These are phyloP conservation scores for Balearica regulorum DNA, from an alignment of 2,797 vertebrate genomes.

Conservation along the genomic window DNA sequence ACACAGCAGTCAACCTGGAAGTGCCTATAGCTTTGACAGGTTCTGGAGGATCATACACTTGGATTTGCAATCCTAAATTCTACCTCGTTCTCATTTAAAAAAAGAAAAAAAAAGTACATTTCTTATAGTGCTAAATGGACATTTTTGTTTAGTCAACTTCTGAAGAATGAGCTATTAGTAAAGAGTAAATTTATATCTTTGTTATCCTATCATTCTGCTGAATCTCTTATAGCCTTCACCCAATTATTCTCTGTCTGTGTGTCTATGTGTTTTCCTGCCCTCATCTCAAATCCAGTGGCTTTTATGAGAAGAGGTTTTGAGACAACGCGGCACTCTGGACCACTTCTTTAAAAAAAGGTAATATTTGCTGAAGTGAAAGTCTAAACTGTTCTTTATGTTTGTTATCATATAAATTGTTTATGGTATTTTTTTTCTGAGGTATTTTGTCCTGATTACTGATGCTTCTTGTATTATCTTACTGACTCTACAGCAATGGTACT, in stretches of 20 bases:
- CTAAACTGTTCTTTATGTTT: background rate
- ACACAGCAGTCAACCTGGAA: background rate
- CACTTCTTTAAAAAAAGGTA: background rate
- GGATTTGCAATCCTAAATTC: background rate
- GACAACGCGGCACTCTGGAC: background rate
- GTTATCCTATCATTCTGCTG: background rate
- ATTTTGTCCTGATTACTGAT: background rate
- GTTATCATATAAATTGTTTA: background rate
- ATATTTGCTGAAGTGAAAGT: background rate
- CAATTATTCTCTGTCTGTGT: background rate
- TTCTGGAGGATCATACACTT: fast-evolving
- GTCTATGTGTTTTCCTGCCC: background rate
- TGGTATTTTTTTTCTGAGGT: background rate
- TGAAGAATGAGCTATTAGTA: background rate
- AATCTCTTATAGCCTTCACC: background rate
- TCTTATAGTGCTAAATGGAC: background rate
- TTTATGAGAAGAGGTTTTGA: background rate
- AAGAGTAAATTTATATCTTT: background rate
- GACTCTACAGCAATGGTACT: background rate
- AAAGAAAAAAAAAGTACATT: background rate
- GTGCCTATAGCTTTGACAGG: background rate
- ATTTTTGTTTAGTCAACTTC: background rate
- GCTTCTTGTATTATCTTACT: background rate
- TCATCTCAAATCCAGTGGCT: background rate
- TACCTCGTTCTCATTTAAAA: background rate